These are phyloP conservation scores for Orientallactaga sibirica DNA, from an alignment of 2,797 vertebrate species.

Conservation along the genomic window DNA sequence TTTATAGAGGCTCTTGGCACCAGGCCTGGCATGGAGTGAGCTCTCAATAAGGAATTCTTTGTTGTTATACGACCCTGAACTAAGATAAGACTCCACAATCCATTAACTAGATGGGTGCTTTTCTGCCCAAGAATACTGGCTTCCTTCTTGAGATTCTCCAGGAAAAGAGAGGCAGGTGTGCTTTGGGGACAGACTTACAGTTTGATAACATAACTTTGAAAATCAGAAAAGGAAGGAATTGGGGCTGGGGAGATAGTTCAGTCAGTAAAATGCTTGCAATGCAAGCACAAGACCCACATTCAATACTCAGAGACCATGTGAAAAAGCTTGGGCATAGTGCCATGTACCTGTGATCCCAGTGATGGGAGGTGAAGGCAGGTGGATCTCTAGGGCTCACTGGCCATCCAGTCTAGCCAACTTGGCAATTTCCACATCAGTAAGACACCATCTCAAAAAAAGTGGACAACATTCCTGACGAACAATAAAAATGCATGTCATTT, in stretches of 20 bases:
- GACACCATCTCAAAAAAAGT: too few species aligned
- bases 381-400: too few species aligned
- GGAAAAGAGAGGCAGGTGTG: neutral
- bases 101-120: neutral
- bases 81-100: neutral
- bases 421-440: too few species aligned
- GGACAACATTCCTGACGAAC: too few species aligned
- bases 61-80: neutral
- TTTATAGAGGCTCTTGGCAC: neutral
- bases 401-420: too few species aligned
- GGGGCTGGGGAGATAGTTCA: too few species aligned
- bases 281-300: too few species aligned
- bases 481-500: neutral
- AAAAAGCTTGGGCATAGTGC: too few species aligned
- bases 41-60: neutral
- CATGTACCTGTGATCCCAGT: too few species aligned
- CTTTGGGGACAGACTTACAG: neutral
- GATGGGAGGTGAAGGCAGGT: too few species aligned
- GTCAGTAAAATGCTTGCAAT: too few species aligned
- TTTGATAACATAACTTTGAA: neutral
- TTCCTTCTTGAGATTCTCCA: neutral
- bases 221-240: neutral
- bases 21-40: accelerated
- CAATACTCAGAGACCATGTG: too few species aligned
- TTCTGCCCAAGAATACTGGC: neutral